Conservation (phyloP, 2,797 vertebrate species). For the Channallabes apus region DNA sequence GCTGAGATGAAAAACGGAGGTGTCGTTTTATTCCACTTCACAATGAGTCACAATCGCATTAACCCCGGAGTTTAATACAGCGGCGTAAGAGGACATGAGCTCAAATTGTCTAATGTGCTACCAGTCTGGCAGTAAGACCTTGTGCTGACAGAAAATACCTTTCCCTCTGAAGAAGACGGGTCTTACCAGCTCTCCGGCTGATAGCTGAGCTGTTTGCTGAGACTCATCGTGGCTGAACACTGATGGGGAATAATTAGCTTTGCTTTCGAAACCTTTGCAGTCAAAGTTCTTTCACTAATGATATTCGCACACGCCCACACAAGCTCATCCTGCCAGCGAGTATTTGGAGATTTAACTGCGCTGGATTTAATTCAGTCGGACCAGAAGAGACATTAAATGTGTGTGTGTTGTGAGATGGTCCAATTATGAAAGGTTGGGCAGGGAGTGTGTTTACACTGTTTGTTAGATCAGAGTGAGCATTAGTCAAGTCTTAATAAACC, state of each 20-base stretch:
- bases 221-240: not conserved
- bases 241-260: constrained; percentile 29
- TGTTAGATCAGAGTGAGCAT: not conserved
- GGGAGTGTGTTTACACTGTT: constrained; percentile 19
- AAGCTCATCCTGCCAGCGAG: constrained; percentile 24
- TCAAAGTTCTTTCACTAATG: constrained; percentile 17
- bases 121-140: not conserved
- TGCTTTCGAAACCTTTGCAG: constrained; percentile 16
- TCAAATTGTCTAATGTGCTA: not conserved
- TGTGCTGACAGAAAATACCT: not conserved
- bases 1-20: not conserved
- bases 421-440: constrained; percentile 52
- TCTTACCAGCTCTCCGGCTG: not conserved
- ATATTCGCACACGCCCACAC: constrained; percentile 13
- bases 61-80: not conserved
- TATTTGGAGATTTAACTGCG: not conserved
- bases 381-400: not conserved
- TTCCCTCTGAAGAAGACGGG: not conserved
- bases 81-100: not conserved
- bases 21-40: not conserved
- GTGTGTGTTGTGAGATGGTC: constrained; percentile 43
- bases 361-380: constrained; percentile 26
- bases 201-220: not conserved
- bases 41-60: not conserved
- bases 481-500: constrained; percentile 3